A percentile compares a stretch with the other conserved stretches of the same genome.
These are phyloP conservation scores for Hybognathus amarus DNA, from an alignment of 2,797 vertebrate genomes.

Conservation along the genomic window DNA sequence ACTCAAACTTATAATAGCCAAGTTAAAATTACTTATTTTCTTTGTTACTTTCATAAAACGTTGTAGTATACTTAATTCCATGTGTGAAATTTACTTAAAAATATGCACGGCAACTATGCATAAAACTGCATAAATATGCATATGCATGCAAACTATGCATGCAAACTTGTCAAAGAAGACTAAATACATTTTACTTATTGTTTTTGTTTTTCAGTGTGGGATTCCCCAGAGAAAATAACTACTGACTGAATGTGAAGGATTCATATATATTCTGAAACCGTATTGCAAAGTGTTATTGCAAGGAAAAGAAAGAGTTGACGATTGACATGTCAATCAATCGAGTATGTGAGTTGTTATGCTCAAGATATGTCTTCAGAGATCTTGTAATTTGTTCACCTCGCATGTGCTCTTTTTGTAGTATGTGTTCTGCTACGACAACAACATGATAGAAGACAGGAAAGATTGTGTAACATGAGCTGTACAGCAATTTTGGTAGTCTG, in stretches of 20 bases:
- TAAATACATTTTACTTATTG: no score
- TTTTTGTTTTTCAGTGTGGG: neutral
- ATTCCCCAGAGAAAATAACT: neutral
- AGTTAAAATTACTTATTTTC: no score
- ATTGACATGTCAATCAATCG: no score
- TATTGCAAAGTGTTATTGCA: neutral
- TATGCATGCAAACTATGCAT: no score
- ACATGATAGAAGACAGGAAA: slow-evolving; percentile 60
- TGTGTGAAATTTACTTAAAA: no score
- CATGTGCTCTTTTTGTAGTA: neutral
- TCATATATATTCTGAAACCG: no score
- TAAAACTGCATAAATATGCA: no score
- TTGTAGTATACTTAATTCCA: no score
- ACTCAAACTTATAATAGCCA: no score
- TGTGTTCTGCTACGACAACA: slow-evolving; percentile 41
- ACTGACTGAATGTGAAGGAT: neutral
- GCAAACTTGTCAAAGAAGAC: no score
- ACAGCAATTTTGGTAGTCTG: neutral
- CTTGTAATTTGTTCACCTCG: neutral
- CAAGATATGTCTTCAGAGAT: neutral
- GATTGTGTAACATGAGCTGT: slow-evolving; percentile 27
- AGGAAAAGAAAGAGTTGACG: neutral
- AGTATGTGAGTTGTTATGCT: neutral
- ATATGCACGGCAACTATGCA: no score
- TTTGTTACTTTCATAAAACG: no score